phyloP scores from a whole-genome alignment of 2,797 vertebrate genomes.

The Phoxinus dragarum region DNA sequence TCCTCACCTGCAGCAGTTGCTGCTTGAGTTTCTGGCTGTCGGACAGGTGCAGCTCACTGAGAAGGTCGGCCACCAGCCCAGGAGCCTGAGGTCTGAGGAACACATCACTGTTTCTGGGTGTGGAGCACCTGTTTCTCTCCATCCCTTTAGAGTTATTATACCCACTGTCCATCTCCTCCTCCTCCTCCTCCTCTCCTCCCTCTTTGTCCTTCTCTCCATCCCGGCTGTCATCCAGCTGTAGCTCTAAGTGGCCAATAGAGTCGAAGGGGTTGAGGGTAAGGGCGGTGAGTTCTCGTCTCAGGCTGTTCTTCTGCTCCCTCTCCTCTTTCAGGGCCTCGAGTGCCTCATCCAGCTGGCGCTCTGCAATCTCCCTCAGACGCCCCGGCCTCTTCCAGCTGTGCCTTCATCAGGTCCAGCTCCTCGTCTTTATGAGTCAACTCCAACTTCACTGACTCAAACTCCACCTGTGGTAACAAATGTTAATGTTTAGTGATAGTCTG shows the following conservation, averaged over 20 bases:
- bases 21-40: conserved; percentile 87
- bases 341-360: conserved; percentile 86
- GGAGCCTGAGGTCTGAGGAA: conserved; percentile 76
- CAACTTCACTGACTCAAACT: conserved; percentile 86
- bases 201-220: conserved; percentile 65
- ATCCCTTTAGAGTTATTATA: conserved; percentile 76
- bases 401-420: conserved; percentile 79
- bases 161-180: conserved; percentile 72
- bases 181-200: conserved; percentile 69
- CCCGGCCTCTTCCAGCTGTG: conserved; percentile 81
- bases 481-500: background rate
- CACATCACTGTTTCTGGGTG: conserved; percentile 76
- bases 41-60: conserved; percentile 86
- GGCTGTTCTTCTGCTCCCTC: conserved; percentile 85
- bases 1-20: conserved; percentile 84
- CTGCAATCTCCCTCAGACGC: conserved; percentile 80
- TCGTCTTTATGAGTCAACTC: conserved; percentile 85
- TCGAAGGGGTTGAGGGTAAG: conserved; percentile 79
- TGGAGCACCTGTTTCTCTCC: conserved; percentile 75
- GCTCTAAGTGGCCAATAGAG: conserved; percentile 80
- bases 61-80: conserved; percentile 82
- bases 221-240: conserved; percentile 79
- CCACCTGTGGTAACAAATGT: conserved; percentile 74
- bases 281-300: conserved; percentile 81
- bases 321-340: conserved; percentile 86